These are phyloP conservation scores for Sisyra nigra DNA, from an alignment of 2,888 invertebrate genomes.

Conservation along the genomic window DNA sequence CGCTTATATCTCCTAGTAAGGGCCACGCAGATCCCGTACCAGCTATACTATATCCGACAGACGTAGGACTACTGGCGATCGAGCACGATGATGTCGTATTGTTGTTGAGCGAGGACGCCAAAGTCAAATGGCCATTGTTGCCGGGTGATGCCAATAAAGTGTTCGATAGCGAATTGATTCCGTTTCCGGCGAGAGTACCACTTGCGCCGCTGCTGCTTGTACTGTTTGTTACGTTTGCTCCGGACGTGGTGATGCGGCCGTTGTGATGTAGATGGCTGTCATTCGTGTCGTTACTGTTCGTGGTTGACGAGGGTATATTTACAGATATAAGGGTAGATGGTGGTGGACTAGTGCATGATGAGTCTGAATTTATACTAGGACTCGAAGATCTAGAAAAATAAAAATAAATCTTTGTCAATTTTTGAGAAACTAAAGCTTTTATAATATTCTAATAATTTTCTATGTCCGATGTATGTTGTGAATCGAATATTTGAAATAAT, in stretches of 20 bases:
- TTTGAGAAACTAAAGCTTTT: too few species aligned
- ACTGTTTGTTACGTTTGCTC: background rate
- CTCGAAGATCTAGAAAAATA: background rate
- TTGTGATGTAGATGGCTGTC: background rate
- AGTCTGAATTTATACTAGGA: constrained; percentile 26
- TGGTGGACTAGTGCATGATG: constrained; percentile 40
- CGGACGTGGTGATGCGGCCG: constrained; percentile 3
- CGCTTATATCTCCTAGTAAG: background rate
- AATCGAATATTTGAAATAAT: too few species aligned
- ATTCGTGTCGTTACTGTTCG: constrained; percentile 1
- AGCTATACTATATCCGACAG: background rate
- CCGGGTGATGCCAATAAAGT: background rate
- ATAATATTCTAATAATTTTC: too few species aligned
- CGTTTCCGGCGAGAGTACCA: background rate
- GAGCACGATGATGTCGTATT: background rate
- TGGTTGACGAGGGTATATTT: constrained; percentile 8
- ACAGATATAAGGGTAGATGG: constrained; percentile 20
- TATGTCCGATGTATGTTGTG: too few species aligned
- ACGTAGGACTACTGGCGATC: background rate
- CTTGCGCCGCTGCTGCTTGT: background rate
- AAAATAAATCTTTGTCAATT: too few species aligned
- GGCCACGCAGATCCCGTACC: constrained; percentile 2
- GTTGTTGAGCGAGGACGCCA: background rate
- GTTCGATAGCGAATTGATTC: background rate
- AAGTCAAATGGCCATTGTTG: background rate